Evolutionary conservation across 1,140 invertebrate genomes (phyloP).

Genomic region (Drosophila biarmipes): DNA sequence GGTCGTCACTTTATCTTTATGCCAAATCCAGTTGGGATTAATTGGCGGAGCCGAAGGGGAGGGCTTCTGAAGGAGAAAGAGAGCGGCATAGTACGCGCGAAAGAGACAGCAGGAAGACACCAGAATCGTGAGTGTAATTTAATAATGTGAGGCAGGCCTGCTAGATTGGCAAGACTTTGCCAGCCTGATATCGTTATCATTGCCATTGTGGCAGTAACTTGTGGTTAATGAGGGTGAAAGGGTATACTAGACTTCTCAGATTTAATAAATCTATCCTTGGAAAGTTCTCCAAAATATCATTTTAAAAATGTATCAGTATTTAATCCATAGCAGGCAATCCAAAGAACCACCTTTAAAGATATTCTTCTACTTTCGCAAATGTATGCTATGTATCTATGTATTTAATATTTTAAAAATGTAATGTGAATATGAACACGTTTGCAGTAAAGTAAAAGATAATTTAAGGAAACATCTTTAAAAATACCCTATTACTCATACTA

Average conservation of each 20-base stretch:
- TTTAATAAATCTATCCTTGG: background rate
- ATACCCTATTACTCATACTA: no score
- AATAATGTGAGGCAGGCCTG: constrained; percentile 72
- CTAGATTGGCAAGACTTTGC: constrained; percentile 20
- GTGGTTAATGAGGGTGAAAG: constrained; percentile 11
- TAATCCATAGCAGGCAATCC: no score
- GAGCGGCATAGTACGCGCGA: background rate
- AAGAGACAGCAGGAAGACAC: constrained; percentile 6
- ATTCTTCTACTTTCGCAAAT: no score
- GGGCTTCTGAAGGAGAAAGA: constrained; percentile 2
- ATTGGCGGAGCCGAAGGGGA: constrained; percentile 63
- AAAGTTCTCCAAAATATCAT: no score
- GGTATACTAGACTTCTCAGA: background rate
- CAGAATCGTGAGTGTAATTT: constrained; percentile 72
- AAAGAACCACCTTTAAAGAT: no score
- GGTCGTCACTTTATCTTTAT: constrained; percentile 79
- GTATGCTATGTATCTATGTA: background rate
- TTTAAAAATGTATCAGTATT: no score
- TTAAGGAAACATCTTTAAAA: no score
- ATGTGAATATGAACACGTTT: no score
- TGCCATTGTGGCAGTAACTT: constrained; percentile 34
- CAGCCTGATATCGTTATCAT: constrained; percentile 61
- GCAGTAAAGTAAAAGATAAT: no score
- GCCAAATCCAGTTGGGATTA: constrained; percentile 82
- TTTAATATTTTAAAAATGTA: background rate